Percentiles rank a stretch among this genome's conserved stretches.
phyloP scores from a whole-genome alignment of 1,140 invertebrate genomes.

The Dolichoris vasculosae region DNA sequence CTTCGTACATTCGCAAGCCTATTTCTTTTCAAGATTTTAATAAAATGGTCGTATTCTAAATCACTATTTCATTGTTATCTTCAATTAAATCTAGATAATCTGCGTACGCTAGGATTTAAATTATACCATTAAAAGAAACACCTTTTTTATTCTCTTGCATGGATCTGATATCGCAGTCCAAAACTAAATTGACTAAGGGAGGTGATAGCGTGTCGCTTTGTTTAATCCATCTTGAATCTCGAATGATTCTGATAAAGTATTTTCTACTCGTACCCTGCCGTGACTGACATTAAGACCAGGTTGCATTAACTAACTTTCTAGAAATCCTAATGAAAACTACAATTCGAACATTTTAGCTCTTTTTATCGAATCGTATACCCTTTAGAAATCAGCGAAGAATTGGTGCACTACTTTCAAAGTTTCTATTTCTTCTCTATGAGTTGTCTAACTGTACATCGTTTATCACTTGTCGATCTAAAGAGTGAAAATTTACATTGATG shows the following conservation, averaged over 20 bases:
- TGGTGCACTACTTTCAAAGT: not conserved
- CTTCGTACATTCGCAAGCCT: no score
- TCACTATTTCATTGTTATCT: not conserved
- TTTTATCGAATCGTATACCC: not conserved
- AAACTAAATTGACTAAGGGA: conserved; percentile 8
- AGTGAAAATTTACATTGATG: not conserved
- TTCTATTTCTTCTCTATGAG: not conserved
- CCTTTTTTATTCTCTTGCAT: not conserved
- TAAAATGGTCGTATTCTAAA: not conserved
- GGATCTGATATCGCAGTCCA: conserved; percentile 5
- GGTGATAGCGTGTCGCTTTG: conserved; percentile 4
- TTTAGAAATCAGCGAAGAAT: not conserved
- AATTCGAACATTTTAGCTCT: not conserved
- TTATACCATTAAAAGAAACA: not conserved
- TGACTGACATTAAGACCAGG: not conserved
- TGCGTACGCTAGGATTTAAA: not conserved
- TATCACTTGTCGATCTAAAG: not conserved
- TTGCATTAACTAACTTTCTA: not conserved
- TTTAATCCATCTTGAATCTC: not conserved
- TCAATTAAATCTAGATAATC: conserved; percentile 10
- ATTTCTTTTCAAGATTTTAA: not conserved
- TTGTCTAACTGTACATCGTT: not conserved
- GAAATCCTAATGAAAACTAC: conserved; percentile 1
- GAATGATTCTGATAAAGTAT: conserved; percentile 2
- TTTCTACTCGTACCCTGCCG: no score